Percentiles rank a stretch among this genome's conserved stretches.
Evolutionary conservation across 2,797 vertebrate species (phyloP).

Genomic region (Mormyrus proboscirostris): DNA sequence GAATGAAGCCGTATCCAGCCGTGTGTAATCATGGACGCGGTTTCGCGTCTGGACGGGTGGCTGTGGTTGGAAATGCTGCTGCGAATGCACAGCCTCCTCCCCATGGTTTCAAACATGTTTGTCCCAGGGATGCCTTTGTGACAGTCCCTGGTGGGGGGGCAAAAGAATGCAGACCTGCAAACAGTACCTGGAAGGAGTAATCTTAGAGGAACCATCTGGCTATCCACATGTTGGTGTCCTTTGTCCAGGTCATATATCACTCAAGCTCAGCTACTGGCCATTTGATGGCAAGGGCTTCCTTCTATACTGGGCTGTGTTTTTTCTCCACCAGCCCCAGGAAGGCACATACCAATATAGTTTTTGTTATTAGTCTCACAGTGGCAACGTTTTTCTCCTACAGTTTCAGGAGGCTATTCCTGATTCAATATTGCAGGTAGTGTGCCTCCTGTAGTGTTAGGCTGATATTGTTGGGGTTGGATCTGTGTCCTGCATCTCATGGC

Average conservation of each 20-base stretch:
- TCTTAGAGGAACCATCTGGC: background rate
- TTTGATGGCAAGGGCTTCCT: background rate
- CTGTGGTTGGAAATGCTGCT: background rate
- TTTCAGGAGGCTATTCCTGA: background rate
- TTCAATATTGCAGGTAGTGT: background rate
- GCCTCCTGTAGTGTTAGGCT: background rate
- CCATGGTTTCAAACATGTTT: background rate
- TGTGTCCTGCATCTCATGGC: background rate
- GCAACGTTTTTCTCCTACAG: background rate
- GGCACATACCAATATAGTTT: background rate
- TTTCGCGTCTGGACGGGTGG: background rate
- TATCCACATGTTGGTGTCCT: background rate
- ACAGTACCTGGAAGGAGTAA: background rate
- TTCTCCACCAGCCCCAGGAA: background rate
- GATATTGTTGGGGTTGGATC: background rate
- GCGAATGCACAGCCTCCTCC: background rate
- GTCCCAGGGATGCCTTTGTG: background rate
- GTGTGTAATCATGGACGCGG: background rate
- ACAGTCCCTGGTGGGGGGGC: background rate
- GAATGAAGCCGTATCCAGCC: background rate
- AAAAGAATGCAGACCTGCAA: background rate
- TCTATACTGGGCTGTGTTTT: background rate
- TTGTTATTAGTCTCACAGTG: background rate
- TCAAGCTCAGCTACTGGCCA: background rate
- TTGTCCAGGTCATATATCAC: background rate